Evolutionary conservation across 2,113 vertebrate species (phyloP).

Genomic region (Anarhynchus alexandrinus): DNA sequence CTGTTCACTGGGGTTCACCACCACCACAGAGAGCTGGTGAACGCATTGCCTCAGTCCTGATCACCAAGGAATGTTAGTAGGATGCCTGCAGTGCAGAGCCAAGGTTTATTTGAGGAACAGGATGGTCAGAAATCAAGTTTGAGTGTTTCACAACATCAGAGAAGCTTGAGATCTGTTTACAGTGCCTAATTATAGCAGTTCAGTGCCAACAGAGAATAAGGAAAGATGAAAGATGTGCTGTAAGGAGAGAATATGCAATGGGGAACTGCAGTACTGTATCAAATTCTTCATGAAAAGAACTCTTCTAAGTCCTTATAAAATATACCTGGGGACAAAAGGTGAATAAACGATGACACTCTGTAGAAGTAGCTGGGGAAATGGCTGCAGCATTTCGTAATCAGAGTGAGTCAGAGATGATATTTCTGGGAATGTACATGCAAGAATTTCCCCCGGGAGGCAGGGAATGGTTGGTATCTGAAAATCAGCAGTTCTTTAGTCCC

Average conservation of each 20-base stretch:
- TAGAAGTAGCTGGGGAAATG: neutral
- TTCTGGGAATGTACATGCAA: neutral
- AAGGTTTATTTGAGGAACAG: conserved; percentile 52
- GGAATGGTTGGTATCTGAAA: neutral
- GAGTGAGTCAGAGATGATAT: neutral
- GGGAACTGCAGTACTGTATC: neutral
- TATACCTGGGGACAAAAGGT: neutral
- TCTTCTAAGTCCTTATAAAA: neutral
- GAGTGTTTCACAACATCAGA: neutral
- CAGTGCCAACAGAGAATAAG: neutral
- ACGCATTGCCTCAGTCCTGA: neutral
- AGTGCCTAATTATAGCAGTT: neutral
- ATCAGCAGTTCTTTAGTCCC: neutral
- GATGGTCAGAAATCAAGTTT: neutral
- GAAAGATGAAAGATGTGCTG: neutral
- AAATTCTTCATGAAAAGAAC: neutral
- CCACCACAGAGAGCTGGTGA: neutral
- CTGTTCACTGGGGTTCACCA: neutral
- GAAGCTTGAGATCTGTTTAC: neutral
- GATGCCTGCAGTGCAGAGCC: neutral
- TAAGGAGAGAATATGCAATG: neutral
- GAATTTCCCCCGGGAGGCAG: neutral
- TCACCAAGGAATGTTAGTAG: neutral
- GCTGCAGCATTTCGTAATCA: neutral
- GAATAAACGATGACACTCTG: neutral